Conservation (phyloP, 30 jellyfish, hydroid and myxozoan species). For the Turritopsis dohrnii region DNA sequence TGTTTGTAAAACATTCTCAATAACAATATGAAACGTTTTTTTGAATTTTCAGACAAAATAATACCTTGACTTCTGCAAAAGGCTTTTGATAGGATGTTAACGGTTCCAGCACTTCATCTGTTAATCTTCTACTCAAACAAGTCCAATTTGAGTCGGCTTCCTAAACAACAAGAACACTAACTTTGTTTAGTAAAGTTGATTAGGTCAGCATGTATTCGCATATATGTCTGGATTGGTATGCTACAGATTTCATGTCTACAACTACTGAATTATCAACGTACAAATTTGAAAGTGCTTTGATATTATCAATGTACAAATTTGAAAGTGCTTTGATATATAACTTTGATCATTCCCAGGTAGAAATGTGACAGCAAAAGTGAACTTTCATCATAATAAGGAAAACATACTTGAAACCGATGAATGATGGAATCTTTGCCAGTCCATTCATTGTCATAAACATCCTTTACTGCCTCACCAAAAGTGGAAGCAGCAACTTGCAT, state of each 20-base stretch:
- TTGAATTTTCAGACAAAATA: too few relatives aligned
- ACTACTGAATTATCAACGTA: too few relatives aligned
- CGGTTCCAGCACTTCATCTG: slow-evolving; percentile 91
- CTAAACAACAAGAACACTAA: slow-evolving; percentile 18
- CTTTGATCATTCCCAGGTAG: too few relatives aligned
- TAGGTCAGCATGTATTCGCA: neutral
- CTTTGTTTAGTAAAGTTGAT: neutral
- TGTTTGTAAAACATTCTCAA: neutral
- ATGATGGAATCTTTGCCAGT: slow-evolving; percentile 46
- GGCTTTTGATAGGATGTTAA: slow-evolving; percentile 81
- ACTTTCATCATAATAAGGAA: neutral
- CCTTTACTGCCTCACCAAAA: slow-evolving; percentile 87
- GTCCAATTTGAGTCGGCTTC: slow-evolving; percentile 65
- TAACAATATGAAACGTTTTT: neutral
- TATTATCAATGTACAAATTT: too few relatives aligned
- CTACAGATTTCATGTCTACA: neutral
- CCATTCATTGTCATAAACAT: slow-evolving; percentile 90
- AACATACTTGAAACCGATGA: slow-evolving; percentile 48
- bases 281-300: too few relatives aligned
- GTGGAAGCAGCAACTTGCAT: slow-evolving; percentile 92
- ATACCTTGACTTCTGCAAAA: slow-evolving; percentile 85
- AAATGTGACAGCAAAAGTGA: too few relatives aligned
- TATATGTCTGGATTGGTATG: neutral
- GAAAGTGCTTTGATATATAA: too few relatives aligned
- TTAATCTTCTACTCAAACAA: slow-evolving; percentile 46